Conservation (phyloP, 2,113 vertebrate species). For the Talpa occidentalis region DNA sequence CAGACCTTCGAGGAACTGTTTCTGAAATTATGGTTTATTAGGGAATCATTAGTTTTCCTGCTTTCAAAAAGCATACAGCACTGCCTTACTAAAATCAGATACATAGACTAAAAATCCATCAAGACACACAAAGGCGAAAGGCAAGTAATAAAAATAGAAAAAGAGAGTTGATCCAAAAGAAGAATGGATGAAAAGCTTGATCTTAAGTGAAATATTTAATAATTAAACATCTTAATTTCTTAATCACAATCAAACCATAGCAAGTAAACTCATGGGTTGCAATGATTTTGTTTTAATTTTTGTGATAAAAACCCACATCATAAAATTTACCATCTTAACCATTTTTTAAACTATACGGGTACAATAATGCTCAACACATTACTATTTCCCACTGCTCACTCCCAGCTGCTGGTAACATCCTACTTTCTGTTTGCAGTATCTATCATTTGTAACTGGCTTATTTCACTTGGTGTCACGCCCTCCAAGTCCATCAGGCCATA, state of each 20-base stretch:
- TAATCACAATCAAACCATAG: background rate
- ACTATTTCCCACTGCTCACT: background rate
- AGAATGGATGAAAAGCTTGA: background rate
- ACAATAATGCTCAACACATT: background rate
- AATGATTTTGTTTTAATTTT: background rate
- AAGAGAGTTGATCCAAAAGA: background rate
- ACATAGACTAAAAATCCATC: background rate
- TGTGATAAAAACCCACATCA: background rate
- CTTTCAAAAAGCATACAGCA: background rate
- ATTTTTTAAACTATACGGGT: too few relatives aligned
- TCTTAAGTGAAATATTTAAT: background rate
- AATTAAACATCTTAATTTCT: background rate
- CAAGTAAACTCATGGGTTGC: background rate
- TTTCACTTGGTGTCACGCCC: background rate
- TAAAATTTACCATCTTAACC: background rate
- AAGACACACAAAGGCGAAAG: background rate
- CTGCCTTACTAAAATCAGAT: background rate
- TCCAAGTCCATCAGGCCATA: background rate
- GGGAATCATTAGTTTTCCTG: constrained; percentile 1
- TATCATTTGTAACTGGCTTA: background rate
- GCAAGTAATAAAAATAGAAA: background rate
- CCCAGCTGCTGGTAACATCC: background rate
- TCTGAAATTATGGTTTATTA: constrained; percentile 34
- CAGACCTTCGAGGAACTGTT: constrained; percentile 9
- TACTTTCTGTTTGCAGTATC: background rate